Percentiles rank a stretch among this genome's conserved stretches.
Evolutionary conservation across 2,888 invertebrate species (phyloP).

Genomic region (Proisotoma minuta): DNA sequence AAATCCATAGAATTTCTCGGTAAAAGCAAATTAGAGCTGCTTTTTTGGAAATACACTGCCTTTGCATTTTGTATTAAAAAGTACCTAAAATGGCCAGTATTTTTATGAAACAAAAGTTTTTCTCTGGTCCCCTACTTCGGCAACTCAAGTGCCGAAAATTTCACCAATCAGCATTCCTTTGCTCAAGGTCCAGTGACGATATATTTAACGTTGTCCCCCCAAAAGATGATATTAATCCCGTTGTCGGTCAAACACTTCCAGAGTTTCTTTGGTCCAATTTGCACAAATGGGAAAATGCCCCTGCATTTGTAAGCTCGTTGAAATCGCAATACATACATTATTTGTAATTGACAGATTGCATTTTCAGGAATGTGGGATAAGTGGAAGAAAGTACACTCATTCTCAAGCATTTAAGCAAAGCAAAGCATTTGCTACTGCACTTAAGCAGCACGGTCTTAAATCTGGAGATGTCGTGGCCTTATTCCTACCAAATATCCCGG

Average conservation of each 20-base stretch:
- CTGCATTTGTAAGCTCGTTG: constrained; percentile 36
- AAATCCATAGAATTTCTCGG: no score
- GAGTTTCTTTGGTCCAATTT: constrained; percentile 41
- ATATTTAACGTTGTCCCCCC: not conserved
- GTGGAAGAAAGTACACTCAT: constrained; percentile 63
- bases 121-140: not conserved
- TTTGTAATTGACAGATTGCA: not conserved
- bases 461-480: constrained; percentile 66
- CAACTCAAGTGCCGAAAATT: not conserved
- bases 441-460: constrained; percentile 57
- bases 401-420: constrained; percentile 58
- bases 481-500: constrained; percentile 71
- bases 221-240: constrained; percentile 17
- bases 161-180: not conserved
- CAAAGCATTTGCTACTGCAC: constrained; percentile 53
- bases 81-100: not conserved
- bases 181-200: constrained; percentile 2
- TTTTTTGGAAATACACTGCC: not conserved
- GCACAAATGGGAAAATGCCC: constrained; percentile 32
- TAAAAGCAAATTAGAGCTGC: not conserved
- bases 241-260: constrained; percentile 31
- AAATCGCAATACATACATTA: not conserved
- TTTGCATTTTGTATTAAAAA: not conserved
- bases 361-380: constrained; percentile 43
- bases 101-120: not conserved